phyloP scores from a whole-genome alignment of 2,113 vertebrate species.

The Nasalis larvatus region DNA sequence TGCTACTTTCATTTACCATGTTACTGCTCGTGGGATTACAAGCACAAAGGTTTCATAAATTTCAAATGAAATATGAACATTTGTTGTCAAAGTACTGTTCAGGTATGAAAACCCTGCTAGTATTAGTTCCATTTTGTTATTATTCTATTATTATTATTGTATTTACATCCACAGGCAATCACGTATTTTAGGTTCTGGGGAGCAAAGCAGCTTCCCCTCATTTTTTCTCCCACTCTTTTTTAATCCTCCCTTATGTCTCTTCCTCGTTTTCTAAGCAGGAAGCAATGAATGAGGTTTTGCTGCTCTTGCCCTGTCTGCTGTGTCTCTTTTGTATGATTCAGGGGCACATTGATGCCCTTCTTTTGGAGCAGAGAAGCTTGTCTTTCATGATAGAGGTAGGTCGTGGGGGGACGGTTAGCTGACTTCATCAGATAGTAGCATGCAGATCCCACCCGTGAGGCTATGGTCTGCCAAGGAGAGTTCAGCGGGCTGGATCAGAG shows the following conservation, averaged over 20 bases:
- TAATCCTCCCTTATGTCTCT: not conserved
- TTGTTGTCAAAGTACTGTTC: slow-evolving; percentile 91
- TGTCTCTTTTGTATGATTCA: not conserved
- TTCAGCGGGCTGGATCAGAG: not conserved
- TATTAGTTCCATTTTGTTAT: slow-evolving; percentile 74
- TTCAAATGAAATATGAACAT: slow-evolving; percentile 93
- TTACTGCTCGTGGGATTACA: slow-evolving; percentile 89
- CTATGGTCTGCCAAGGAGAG: not conserved
- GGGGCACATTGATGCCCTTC: not conserved
- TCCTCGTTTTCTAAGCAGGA: not conserved
- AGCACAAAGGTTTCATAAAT: slow-evolving; percentile 92
- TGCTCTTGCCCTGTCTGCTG: not conserved
- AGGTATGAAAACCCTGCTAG: slow-evolving; percentile 82
- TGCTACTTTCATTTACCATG: slow-evolving; percentile 92
- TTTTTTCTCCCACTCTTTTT: not conserved
- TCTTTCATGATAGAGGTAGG: not conserved
- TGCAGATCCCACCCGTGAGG: not conserved
- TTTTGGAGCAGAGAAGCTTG: not conserved
- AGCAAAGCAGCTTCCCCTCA: not conserved
- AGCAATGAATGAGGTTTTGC: not conserved
- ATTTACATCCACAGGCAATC: slow-evolving; percentile 79
- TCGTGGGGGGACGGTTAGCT: not conserved
- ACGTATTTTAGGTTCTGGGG: slow-evolving; percentile 72
- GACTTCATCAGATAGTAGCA: not conserved
- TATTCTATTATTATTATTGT: slow-evolving; percentile 32